Evolutionary conservation across 2,888 invertebrate genomes (phyloP).

Genomic region (Macropis europaea): DNA sequence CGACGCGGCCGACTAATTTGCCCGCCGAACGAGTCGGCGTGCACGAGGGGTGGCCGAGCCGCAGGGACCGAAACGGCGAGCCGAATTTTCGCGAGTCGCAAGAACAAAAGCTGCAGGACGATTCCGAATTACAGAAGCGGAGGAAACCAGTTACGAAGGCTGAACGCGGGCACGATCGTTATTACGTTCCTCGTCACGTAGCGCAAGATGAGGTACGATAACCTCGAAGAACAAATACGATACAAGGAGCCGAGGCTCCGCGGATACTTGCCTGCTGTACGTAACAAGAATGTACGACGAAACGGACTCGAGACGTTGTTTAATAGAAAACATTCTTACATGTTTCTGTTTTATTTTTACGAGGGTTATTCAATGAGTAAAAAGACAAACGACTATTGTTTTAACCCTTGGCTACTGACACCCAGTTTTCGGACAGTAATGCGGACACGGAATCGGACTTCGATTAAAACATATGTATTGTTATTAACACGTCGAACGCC

Average conservation of each 20-base stretch:
- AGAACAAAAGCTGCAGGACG: constrained; percentile 58
- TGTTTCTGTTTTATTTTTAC: too few species aligned
- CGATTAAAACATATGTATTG: too few species aligned
- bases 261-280: constrained; percentile 46
- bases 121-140: constrained; percentile 67
- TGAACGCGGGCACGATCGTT: constrained; percentile 65
- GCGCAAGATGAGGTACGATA: constrained; percentile 71
- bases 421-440: too few species aligned
- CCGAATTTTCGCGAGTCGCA: constrained; percentile 15
- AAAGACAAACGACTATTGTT: too few species aligned
- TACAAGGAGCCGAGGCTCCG: constrained; percentile 57
- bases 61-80: not conserved
- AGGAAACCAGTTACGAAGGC: constrained; percentile 70
- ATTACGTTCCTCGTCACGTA: constrained; percentile 73
- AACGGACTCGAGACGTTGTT: constrained; percentile 18
- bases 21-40: too few species aligned
- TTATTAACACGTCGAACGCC: too few species aligned
- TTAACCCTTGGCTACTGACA: too few species aligned
- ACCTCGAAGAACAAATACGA: constrained; percentile 72
- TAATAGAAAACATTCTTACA: constrained; percentile 40
- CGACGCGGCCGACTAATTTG: constrained; percentile 69
- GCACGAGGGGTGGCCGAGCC: too few species aligned
- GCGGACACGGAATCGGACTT: too few species aligned
- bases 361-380: too few species aligned
- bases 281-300: constrained; percentile 38